Conservation (phyloP, 1,140 invertebrate genomes). For the Ceratoteleas bidentatus region DNA sequence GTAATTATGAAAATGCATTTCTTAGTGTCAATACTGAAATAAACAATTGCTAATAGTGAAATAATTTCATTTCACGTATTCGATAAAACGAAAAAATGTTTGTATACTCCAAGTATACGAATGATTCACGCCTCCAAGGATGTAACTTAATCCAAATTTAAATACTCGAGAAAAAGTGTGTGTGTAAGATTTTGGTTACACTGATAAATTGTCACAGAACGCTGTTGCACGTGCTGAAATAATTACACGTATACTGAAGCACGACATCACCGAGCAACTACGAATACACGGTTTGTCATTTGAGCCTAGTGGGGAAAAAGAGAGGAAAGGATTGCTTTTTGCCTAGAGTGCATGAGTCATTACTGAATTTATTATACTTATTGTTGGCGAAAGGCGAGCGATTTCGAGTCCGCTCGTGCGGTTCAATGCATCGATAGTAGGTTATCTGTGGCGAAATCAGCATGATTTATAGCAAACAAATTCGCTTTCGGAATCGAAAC, state of each 20-base stretch:
- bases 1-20: no score
- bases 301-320: conserved; percentile 3
- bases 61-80: no score
- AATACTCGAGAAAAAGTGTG: no score
- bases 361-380: conserved; percentile 46
- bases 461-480: conserved; percentile 33
- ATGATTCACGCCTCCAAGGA: no score
- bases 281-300: conserved; percentile 25
- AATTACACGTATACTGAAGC: conserved; percentile 6
- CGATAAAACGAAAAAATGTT: no score
- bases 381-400: conserved; percentile 41
- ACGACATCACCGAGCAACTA: conserved; percentile 12
- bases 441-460: conserved; percentile 27
- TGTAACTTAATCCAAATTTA: no score
- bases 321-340: conserved; percentile 19
- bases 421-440: conserved; percentile 40
- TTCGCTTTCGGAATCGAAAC: conserved; percentile 15
- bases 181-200: not conserved
- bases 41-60: no score
- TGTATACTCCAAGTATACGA: no score
- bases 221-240: conserved; percentile 10
- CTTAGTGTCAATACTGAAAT: no score
- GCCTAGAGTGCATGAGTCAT: conserved; percentile 40
- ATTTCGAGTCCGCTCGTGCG: conserved; percentile 31
- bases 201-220: not conserved